A percentile compares a stretch with the other conserved stretches of the same genome.
These are phyloP conservation scores for Grammomys surdaster DNA, from an alignment of 2,113 vertebrate genomes.

Conservation along the genomic window DNA sequence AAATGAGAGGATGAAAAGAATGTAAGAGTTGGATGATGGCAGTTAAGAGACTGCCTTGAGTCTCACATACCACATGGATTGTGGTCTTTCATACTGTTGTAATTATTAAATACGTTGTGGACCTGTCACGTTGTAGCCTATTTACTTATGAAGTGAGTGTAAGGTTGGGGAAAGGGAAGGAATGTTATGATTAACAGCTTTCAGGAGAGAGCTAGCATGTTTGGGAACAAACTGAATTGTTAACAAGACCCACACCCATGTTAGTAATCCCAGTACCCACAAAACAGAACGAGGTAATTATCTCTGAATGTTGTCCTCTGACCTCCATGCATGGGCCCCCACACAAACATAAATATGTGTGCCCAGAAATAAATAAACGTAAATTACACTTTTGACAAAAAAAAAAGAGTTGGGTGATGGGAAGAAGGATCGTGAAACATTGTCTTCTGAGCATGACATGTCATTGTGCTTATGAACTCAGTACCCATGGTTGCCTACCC, in stretches of 20 bases:
- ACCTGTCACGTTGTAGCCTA: background rate
- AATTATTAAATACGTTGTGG: background rate
- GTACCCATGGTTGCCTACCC: background rate
- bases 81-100: background rate
- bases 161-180: background rate
- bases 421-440: background rate
- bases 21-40: background rate
- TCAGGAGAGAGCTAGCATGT: background rate
- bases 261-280: background rate
- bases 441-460: background rate
- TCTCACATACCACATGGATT: background rate
- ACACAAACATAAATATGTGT: background rate
- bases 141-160: background rate
- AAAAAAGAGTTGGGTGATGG: background rate
- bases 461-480: background rate
- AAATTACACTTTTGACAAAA: background rate
- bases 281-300: background rate
- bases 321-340: background rate
- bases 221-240: background rate
- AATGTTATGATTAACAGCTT: background rate
- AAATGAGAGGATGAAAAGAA: background rate
- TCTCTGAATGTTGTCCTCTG: background rate
- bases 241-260: background rate
- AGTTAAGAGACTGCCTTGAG: background rate
- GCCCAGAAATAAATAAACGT: background rate